Evolutionary conservation across 2,888 invertebrate genomes (phyloP).

Genomic region (Calliopum simillimum): DNA sequence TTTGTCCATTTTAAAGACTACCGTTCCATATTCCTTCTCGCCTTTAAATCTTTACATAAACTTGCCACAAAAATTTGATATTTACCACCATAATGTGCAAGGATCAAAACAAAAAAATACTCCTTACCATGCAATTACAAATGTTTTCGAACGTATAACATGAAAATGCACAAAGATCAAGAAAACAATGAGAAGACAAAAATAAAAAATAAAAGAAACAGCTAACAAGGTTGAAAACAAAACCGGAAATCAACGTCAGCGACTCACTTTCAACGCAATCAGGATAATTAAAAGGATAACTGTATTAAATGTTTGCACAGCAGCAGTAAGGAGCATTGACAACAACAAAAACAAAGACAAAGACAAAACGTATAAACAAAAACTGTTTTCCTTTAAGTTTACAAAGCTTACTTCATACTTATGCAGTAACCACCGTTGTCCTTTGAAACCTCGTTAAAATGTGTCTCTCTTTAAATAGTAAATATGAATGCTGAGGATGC

Average conservation of each 20-base stretch:
- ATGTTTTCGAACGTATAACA: constrained; percentile 6
- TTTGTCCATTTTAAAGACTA: too few relatives aligned
- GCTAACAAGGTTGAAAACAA: background rate
- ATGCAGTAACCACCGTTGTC: constrained; percentile 40
- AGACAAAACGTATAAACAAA: constrained; percentile 13
- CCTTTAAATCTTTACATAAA: too few relatives aligned
- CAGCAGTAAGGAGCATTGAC: constrained; percentile 11
- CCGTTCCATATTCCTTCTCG: too few relatives aligned
- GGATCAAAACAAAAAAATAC: background rate
- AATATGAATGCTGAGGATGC: too few relatives aligned
- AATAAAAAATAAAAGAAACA: background rate
- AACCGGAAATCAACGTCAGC: constrained; percentile 25
- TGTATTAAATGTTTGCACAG: constrained; percentile 35
- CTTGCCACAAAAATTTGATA: too few relatives aligned
- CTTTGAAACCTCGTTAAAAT: constrained; percentile 37
- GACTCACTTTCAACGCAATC: constrained; percentile 43
- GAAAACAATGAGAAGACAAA: constrained; percentile 2
- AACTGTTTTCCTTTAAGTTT: constrained; percentile 7
- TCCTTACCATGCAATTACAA: background rate
- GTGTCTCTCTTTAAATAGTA: too few relatives aligned
- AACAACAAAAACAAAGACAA: constrained; percentile 19
- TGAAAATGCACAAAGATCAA: background rate
- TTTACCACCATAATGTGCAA: too few relatives aligned
- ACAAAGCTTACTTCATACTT: background rate
- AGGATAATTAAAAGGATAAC: constrained; percentile 45